A percentile compares a stretch with the other conserved stretches of the same genome.
Evolutionary conservation across 2,888 invertebrate genomes (phyloP).

Genomic region (Alloplasta piceator): DNA sequence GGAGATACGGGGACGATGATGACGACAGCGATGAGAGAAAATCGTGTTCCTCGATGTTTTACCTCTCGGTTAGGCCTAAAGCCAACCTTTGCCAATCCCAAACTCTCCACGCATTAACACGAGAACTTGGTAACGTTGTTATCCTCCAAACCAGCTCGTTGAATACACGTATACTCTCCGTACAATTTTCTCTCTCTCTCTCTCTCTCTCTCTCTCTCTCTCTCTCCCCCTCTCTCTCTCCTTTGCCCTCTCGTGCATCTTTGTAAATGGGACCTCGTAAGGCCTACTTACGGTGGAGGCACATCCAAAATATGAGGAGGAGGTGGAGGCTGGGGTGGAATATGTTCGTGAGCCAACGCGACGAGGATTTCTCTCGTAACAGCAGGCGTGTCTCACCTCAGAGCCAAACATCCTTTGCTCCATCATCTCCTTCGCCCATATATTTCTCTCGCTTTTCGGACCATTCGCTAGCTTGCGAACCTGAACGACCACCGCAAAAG

Average conservation of each 20-base stretch:
- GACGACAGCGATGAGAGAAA: slow-evolving; percentile 40
- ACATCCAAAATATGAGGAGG: slow-evolving; percentile 22
- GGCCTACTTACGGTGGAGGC: slow-evolving; percentile 72
- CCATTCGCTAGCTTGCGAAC: slow-evolving; percentile 45
- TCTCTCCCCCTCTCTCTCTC: background rate
- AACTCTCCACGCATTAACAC: slow-evolving; percentile 61
- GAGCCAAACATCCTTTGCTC: slow-evolving; percentile 25
- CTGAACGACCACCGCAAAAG: slow-evolving; percentile 33
- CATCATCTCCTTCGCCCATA: background rate
- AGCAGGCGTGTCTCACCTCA: slow-evolving; percentile 43
- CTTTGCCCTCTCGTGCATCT: slow-evolving; percentile 48
- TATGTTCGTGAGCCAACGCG: slow-evolving; percentile 67
- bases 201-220: slow-evolving; percentile 19
- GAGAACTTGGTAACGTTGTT: slow-evolving; percentile 59
- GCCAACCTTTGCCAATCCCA: slow-evolving; percentile 24
- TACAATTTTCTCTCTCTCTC: background rate
- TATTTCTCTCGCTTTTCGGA: slow-evolving; percentile 25
- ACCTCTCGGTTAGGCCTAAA: slow-evolving; percentile 53
- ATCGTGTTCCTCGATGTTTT: slow-evolving; percentile 48
- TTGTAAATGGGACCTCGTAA: slow-evolving; percentile 74
- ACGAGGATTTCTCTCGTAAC: slow-evolving; percentile 33
- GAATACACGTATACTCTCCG: slow-evolving; percentile 37
- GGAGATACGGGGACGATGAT: slow-evolving; percentile 18
- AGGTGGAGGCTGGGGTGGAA: slow-evolving; percentile 54
- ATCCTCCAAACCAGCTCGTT: slow-evolving; percentile 39